phyloP scores from a whole-genome alignment of 2,888 invertebrate genomes.

The Agrilus mali region DNA sequence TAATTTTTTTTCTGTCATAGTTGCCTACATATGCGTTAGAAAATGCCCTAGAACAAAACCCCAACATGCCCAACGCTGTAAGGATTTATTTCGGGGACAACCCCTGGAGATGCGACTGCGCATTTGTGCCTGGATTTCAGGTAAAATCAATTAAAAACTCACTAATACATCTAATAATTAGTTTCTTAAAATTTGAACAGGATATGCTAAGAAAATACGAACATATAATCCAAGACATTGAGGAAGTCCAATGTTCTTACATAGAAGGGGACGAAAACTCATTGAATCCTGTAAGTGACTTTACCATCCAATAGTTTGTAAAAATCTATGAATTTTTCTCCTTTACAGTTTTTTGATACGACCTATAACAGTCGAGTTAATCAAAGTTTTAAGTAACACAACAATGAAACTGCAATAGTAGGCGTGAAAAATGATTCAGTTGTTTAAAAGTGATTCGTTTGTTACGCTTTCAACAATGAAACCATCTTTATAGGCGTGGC shows the following conservation, averaged over 20 bases:
- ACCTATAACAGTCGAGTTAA: no score
- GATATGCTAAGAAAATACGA: constrained; percentile 54
- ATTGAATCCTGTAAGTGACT: constrained; percentile 40
- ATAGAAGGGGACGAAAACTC: constrained; percentile 50
- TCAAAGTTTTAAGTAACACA: no score
- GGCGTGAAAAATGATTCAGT: no score
- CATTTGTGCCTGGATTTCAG: constrained; percentile 65
- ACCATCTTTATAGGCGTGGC: no score
- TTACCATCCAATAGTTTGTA: no score
- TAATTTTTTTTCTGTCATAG: constrained; percentile 38
- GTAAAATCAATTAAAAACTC: constrained; percentile 25
- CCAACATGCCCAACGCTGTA: constrained; percentile 58
- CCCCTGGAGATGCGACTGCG: constrained; percentile 75
- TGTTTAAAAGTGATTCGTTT: no score
- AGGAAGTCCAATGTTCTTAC: constrained; percentile 56
- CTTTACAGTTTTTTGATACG: no score
- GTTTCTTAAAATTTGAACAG: constrained; percentile 11
- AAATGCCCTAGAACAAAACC: constrained; percentile 61
- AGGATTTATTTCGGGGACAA: constrained; percentile 60
- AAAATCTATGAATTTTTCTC: no score
- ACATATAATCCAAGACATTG: constrained; percentile 53
- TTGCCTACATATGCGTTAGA: constrained; percentile 70
- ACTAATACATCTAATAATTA: background rate
- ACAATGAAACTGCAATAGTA: no score
- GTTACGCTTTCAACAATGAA: no score